Base-by-base conservation (phyloP, 1,140 invertebrate genomes). In the Euglossa dilemma region DNA sequence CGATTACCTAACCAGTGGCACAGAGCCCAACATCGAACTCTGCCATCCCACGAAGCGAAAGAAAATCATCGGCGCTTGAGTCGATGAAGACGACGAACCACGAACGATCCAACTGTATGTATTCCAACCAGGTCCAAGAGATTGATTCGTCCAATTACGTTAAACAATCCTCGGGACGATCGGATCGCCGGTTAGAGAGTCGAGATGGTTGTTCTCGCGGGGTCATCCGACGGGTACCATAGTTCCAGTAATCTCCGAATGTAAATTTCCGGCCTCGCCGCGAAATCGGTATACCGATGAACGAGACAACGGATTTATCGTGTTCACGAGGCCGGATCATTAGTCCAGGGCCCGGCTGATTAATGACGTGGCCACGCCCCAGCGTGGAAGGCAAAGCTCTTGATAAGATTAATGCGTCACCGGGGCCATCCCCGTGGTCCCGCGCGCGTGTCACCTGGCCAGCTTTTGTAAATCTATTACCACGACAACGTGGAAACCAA, bases 71-170 rank as follows among this genome's bases (percentile, higher is more conserved):
- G 20, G n/a, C 36, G 45, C 28, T 76, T 25, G 18, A n/a, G 7
- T 36, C 36, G 59, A 75, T 59, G 82, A 86, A 70, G 76, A 86
- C 75, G 76, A 76, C 43, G 63, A 75, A 84, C 74, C 61, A 70
- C 75, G 57, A 52, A 71, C 6, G 52, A 83, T 80, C 66, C 71
- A 71, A 63, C 57, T 57, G 36, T 0, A 0, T 54, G 16, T 20
- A 56, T 64, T 54, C 59, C 67, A 79, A 56, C 80, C 7, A 63
- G 57, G 70, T 73, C 72, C 74, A 50, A 72, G 84, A 87, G 85
- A 87, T 86, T 83, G 84, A 87, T 86, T 87, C 90, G 89, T 93
- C 91, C 92, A 93, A 93, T 93, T 92, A 93, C 90, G 90, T 88
- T 92, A 92, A 92, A 92, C 92, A 92, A 93, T 92, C 90, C 88